These are phyloP conservation scores for Cyrtodaria siliqua DNA, from an alignment of 2,888 invertebrate species.

Conservation along the genomic window DNA sequence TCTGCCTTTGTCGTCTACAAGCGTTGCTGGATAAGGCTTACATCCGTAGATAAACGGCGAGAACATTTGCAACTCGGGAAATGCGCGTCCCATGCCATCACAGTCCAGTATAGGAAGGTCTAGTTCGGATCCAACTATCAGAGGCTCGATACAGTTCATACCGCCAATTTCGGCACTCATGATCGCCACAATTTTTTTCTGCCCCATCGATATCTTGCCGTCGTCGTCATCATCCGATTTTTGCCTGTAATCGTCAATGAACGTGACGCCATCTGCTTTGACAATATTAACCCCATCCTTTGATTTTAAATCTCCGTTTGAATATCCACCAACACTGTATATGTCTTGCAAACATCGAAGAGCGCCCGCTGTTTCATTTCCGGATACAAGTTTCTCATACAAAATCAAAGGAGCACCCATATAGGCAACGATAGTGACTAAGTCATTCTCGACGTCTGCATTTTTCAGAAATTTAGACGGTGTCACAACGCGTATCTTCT, in stretches of 20 bases:
- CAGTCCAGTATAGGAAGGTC: slow-evolving; percentile 79
- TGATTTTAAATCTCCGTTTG: slow-evolving; percentile 60
- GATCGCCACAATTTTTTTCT: slow-evolving; percentile 67
- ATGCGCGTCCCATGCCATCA: slow-evolving; percentile 84
- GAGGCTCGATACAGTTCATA: slow-evolving; percentile 78
- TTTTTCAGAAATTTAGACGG: slow-evolving; percentile 69
- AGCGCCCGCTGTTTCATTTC: slow-evolving; percentile 67
- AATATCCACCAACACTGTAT: slow-evolving; percentile 60
- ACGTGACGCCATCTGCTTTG: slow-evolving; percentile 60
- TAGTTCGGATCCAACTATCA: slow-evolving; percentile 75
- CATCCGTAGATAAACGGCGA: slow-evolving; percentile 76
- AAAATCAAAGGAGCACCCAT: slow-evolving; percentile 80
- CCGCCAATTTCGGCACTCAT: slow-evolving; percentile 82
- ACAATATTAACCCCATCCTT: slow-evolving; percentile 62
- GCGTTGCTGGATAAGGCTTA: slow-evolving; percentile 70
- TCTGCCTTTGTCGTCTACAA: slow-evolving; percentile 75
- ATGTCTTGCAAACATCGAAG: slow-evolving; percentile 69
- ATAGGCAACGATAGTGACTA: slow-evolving; percentile 68
- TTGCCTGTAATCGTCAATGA: slow-evolving; percentile 69
- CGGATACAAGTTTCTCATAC: slow-evolving; percentile 75
- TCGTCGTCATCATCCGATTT: neutral
- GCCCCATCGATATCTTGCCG: slow-evolving; percentile 1
- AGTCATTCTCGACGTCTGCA: slow-evolving; percentile 61
- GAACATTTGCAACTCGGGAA: slow-evolving; percentile 82
- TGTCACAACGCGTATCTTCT: slow-evolving; percentile 75